Evolutionary conservation across 2,113 vertebrate species (phyloP), one percentile per base, ranked within the genome.

Genomic region (Elachura formosa): DNA sequence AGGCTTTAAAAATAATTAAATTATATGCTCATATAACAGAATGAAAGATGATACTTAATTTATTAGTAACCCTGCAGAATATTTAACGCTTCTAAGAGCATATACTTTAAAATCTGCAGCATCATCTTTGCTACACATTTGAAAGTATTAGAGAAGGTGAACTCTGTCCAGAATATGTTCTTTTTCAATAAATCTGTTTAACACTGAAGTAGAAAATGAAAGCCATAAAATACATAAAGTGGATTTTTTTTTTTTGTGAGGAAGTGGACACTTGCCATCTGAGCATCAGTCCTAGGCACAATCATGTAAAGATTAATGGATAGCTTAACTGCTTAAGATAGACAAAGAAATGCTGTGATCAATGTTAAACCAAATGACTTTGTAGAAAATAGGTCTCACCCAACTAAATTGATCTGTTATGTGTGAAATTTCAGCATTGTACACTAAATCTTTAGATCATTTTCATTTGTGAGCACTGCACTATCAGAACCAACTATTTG

Each of bases 1-100:
- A 19, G 2, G 4, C 34, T 80, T 78, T 12, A 22, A 56, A 64
- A 68, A 52, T 20, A 36, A 56, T 24, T 23, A 40, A 31, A 38
- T 54, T 1, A 41, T 0, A 0, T 56, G 61, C 68, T 40, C 8
- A 51, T 51, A 43, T 48, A 72, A 76, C 4, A 54, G 12, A 36
- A 36, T 56, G 22, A 73, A 63, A 48, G n/a, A 72, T 36, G 14
- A 10, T 33, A 52, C 5, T 69, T 76, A 1, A 52, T 52, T 91
- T 79, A 22, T 73, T 25, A 18, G 19, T 73, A 80, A 51, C 11
- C 29, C 10, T 45, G 11, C 3, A 83, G 10, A 63, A 8, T 69
- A 59, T 52, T 64, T 73, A 72, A 64, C n/a, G 45, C 10, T 77
- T 84, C 8, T 77, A 24, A 81, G 81, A 78, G 12, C 13, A 77